Evolutionary conservation across 35 echinoderm and acorn worm genomes (phyloP), one percentile per base, ranked within the genome.

Genomic region (Eucidaris tribuloides): DNA sequence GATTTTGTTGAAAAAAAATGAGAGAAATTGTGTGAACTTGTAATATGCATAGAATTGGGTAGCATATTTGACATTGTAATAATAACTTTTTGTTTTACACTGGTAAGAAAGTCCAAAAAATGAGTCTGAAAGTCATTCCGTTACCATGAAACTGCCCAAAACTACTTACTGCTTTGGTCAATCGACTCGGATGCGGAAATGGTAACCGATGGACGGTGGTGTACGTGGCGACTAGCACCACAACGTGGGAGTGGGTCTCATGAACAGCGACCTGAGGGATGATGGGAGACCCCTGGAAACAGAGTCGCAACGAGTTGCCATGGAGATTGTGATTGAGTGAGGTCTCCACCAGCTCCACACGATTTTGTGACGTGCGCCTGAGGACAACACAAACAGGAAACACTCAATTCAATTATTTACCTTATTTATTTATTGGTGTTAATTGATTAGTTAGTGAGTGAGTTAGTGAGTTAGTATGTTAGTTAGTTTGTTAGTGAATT

Each of bases 291-390:
- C 89, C 96, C 43, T 89, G 96, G 55, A 99, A 88, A n/a, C 76
- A 62, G 32, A 99, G 68, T 17, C 96, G 71, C 7, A 99, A 45
- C 5, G 96, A 68, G 66, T 99, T 99, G 38, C 96, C 96, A 1
- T 78, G 84, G 5, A 99, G 60, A 79, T 99, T 99, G 49, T 93
- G 85, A 62, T 93, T 84, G 3, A 92, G 43, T 5, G 96, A 99
- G n/a, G 80, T 46, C 77, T 99, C 96, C 3, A 89, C 46, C 4
- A 99, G 79, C 44, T 99, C 96, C 28, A 99, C 37, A 2, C 83
- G 81, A 42, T 92, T 79, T 39, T 93, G 86, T 31, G 87, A 93
- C 5, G 96, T 83, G 5, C 90, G 83, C 96, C 96, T 99, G 40
- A 15, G 33, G 39, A 82, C 15, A 44, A 50, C 15, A 85, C 14